A percentile compares a stretch with the other conserved stretches of the same genome.
These are phyloP conservation scores for Nasalis larvatus DNA, from an alignment of 2,113 vertebrate species.

Conservation along the genomic window DNA sequence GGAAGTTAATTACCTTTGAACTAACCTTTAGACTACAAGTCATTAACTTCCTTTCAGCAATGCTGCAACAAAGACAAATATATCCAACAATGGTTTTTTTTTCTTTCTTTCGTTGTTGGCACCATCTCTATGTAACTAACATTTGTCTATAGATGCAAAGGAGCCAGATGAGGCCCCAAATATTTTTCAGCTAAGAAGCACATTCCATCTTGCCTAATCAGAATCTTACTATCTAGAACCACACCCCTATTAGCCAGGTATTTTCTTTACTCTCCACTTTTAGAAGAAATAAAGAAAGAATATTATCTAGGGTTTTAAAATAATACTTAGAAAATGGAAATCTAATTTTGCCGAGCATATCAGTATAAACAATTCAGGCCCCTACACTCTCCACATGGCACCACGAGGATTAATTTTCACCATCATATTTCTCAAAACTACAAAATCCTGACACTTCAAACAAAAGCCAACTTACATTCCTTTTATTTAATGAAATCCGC, in stretches of 20 bases:
- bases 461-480: neutral
- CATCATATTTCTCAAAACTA: neutral
- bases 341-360: neutral
- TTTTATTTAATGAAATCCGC: neutral
- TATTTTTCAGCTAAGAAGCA: neutral
- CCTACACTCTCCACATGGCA: neutral
- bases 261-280: neutral
- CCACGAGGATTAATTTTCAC: neutral
- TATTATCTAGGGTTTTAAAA: neutral
- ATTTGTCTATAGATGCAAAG: neutral
- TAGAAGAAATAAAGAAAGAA: constrained; percentile 9
- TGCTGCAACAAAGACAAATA: neutral
- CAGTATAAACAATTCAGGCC: neutral
- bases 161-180: neutral
- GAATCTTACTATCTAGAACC: neutral
- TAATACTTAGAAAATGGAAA: neutral
- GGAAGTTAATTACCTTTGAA: constrained; percentile 47
- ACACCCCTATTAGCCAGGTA: neutral
- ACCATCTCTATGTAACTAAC: neutral
- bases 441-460: neutral
- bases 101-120: neutral
- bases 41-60: constrained; percentile 10
- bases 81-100: neutral
- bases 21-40: constrained; percentile 45
- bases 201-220: neutral